Conservation (phyloP, 2,113 vertebrate genomes). For the Aplodontia rufa region DNA sequence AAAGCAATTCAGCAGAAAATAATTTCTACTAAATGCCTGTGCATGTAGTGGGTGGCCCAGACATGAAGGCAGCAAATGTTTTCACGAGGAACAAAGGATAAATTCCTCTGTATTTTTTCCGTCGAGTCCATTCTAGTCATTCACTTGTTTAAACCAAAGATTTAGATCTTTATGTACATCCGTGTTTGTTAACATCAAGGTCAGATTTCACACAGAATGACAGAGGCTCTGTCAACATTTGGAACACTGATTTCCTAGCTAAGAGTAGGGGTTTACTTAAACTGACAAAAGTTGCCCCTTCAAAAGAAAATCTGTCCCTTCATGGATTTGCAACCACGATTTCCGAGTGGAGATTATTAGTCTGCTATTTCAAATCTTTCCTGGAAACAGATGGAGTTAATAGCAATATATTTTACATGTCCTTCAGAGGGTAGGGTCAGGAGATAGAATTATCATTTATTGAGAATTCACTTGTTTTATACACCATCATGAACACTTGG, state of each 20-base stretch:
- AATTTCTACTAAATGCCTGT: background rate
- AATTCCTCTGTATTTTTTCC: background rate
- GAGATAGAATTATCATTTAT: background rate
- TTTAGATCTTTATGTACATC: background rate
- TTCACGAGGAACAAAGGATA: background rate
- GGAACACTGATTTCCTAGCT: background rate
- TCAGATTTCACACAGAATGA: background rate
- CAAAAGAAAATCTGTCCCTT: constrained; percentile 23
- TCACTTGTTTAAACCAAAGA: background rate
- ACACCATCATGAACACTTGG: background rate
- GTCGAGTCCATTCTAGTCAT: background rate
- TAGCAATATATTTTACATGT: background rate
- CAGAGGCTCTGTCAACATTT: background rate
- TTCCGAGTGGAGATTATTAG: background rate
- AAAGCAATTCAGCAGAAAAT: background rate
- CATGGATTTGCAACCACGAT: background rate
- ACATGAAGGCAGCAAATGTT: background rate
- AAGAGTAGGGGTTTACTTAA: background rate
- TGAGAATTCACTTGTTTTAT: background rate
- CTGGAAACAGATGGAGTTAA: background rate
- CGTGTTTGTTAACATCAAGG: background rate
- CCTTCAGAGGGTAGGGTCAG: background rate
- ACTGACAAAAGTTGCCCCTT: background rate
- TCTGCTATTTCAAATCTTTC: background rate
- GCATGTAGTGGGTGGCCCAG: background rate